phyloP scores from a whole-genome alignment of 2,888 invertebrate genomes.

The Leptinotarsa rubiginosa region DNA sequence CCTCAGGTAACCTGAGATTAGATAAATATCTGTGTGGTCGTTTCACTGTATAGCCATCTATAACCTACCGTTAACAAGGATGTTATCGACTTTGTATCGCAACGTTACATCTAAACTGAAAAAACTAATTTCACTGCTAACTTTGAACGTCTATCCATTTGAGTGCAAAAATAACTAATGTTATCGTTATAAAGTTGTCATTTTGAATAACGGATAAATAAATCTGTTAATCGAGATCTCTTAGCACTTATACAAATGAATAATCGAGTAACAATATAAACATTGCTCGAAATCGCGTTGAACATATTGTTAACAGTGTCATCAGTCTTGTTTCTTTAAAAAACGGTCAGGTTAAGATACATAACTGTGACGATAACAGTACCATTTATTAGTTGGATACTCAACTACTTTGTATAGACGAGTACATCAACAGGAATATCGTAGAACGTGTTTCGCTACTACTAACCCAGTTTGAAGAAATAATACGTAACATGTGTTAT shows the following conservation, averaged over 20 bases:
- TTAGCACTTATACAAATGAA: background rate
- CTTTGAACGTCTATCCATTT: no score
- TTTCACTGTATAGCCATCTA: no score
- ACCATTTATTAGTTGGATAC: background rate
- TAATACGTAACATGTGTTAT: background rate
- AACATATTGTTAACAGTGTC: background rate
- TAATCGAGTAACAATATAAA: background rate
- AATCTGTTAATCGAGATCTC: background rate
- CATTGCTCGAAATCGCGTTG: background rate
- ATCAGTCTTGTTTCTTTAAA: conserved; percentile 7
- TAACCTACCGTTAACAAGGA: no score
- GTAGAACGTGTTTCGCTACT: background rate
- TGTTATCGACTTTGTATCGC: no score
- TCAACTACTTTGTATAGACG: background rate
- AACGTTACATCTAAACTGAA: no score
- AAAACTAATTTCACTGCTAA: no score
- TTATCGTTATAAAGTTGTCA: background rate
- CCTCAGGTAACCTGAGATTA: no score
- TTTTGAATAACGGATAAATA: background rate
- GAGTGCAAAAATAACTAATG: background rate
- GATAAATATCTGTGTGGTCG: no score
- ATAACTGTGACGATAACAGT: conserved; percentile 17
- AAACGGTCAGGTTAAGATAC: background rate
- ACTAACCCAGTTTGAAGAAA: background rate
- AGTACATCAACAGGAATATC: conserved; percentile 3